Percentiles rank a stretch among this genome's conserved stretches.
Conservation (phyloP, 2,888 invertebrate species). For the Endomychus coccineus region DNA sequence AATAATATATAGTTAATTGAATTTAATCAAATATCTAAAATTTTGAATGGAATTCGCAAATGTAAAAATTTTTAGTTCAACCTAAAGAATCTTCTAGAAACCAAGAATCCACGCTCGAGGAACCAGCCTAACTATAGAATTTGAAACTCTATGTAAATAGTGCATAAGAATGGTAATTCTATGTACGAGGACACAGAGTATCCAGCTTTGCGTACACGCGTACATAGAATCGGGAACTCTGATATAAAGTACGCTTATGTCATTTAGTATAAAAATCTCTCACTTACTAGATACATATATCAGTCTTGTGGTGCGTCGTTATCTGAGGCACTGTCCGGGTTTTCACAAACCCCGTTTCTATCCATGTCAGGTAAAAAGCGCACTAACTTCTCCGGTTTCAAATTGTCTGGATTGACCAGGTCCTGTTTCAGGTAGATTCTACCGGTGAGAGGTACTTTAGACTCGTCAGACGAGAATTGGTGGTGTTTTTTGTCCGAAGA, state of each 20-base stretch:
- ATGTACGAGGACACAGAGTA: too few relatives aligned
- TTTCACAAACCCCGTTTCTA: conserved; percentile 37
- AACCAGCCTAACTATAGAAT: too few relatives aligned
- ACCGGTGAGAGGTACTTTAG: conserved; percentile 27
- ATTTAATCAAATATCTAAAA: too few relatives aligned
- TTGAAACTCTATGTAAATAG: too few relatives aligned
- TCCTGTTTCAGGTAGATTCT: conserved; percentile 44
- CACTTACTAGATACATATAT: conserved; percentile 40
- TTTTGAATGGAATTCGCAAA: too few relatives aligned
- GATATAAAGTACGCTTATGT: conserved; percentile 17
- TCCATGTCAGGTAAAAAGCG: conserved; percentile 38
- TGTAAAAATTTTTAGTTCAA: too few relatives aligned
- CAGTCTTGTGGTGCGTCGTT: conserved; percentile 44
- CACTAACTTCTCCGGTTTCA: conserved; percentile 43
- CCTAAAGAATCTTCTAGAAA: too few relatives aligned
- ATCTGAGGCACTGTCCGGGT: conserved; percentile 42
- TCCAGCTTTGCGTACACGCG: too few relatives aligned
- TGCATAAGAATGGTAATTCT: too few relatives aligned
- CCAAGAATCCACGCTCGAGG: too few relatives aligned
- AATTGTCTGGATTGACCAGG: conserved; percentile 42
- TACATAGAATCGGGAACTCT: too few relatives aligned
- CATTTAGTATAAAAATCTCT: conserved; percentile 41
- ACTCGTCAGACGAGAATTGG: conserved; percentile 15
- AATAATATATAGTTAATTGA: too few relatives aligned
- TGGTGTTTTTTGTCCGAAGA: conserved; percentile 24